A percentile compares a stretch with the other conserved stretches of the same genome.
phyloP scores from a whole-genome alignment of 1,140 invertebrate species.

The Lucilia cuprina region DNA sequence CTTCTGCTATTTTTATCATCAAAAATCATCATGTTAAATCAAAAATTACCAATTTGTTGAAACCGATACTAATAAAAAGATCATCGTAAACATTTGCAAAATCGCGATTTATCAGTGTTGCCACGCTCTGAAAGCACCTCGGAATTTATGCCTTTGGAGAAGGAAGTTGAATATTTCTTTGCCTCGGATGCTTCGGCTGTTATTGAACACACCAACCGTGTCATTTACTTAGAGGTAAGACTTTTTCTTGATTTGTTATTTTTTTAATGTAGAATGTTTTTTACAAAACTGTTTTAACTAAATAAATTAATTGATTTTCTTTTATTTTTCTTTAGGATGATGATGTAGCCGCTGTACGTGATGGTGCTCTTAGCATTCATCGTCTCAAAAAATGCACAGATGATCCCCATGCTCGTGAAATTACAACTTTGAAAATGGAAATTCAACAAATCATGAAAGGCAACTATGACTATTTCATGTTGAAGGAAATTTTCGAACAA shows the following conservation, averaged over 20 bases:
- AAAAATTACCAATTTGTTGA: conserved; percentile 36
- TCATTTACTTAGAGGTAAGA: conserved; percentile 84
- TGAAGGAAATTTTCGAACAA: conserved; percentile 99
- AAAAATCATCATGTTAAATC: conserved; percentile 32
- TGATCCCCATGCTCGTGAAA: conserved; percentile 89
- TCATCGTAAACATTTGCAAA: conserved; percentile 72
- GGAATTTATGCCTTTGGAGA: conserved; percentile 89
- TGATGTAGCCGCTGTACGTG: conserved; percentile 86
- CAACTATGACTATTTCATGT: conserved; percentile 98
- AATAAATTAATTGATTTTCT: neutral
- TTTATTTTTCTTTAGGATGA: conserved; percentile 68
- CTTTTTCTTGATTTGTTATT: neutral
- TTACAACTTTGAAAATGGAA: conserved; percentile 97
- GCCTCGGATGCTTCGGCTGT: conserved; percentile 98
- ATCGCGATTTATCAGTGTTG: conserved; percentile 67
- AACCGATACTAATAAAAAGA: conserved; percentile 70
- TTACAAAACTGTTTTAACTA: neutral
- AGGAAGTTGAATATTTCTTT: conserved; percentile 99
- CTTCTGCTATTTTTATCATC: conserved; percentile 10
- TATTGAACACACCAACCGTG: conserved; percentile 98
- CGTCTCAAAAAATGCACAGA: conserved; percentile 81
- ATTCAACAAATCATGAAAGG: conserved; percentile 99
- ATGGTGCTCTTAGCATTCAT: conserved; percentile 95
- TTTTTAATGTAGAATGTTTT: neutral
- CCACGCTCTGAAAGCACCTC: conserved; percentile 83